phyloP scores from a whole-genome alignment of 2,888 invertebrate genomes.

The Platycheirus albimanus region DNA sequence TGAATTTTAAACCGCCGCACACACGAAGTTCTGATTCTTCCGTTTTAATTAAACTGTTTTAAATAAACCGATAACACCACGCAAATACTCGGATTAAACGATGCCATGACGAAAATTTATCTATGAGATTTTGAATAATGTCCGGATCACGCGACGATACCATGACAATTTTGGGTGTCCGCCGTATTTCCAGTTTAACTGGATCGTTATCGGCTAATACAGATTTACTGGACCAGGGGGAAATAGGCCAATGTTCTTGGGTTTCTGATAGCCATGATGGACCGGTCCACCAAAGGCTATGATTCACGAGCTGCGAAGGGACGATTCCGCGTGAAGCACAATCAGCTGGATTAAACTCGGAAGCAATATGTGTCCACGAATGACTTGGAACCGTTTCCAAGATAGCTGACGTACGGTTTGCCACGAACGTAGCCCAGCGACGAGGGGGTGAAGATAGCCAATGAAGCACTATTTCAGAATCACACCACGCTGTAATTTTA shows the following conservation, averaged over 20 bases:
- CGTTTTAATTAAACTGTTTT: background rate
- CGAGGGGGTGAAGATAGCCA: constrained; percentile 75
- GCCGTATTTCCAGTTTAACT: constrained; percentile 1
- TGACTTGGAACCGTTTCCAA: constrained; percentile 26
- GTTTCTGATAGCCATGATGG: constrained; percentile 48
- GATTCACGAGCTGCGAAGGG: constrained; percentile 34
- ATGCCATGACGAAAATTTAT: constrained; percentile 40
- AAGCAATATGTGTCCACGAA: constrained; percentile 61
- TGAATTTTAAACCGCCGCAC: background rate
- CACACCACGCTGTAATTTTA: constrained; percentile 69
- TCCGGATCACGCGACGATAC: background rate
- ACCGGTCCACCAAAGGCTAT: constrained; percentile 69
- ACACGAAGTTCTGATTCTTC: background rate
- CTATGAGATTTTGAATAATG: background rate
- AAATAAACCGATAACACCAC: constrained; percentile 13
- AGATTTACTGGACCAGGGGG: background rate
- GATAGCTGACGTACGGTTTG: constrained; percentile 60
- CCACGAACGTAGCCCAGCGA: constrained; percentile 62
- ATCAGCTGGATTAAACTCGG: constrained; percentile 68
- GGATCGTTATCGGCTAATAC: background rate
- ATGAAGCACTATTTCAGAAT: constrained; percentile 76
- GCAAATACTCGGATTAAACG: constrained; percentile 14
- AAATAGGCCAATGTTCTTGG: constrained; percentile 13
- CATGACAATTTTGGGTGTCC: background rate
- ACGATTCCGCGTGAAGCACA: constrained; percentile 66